Evolutionary conservation across 2,888 invertebrate species (phyloP).

Genomic region (Lycophotia porphyrea): DNA sequence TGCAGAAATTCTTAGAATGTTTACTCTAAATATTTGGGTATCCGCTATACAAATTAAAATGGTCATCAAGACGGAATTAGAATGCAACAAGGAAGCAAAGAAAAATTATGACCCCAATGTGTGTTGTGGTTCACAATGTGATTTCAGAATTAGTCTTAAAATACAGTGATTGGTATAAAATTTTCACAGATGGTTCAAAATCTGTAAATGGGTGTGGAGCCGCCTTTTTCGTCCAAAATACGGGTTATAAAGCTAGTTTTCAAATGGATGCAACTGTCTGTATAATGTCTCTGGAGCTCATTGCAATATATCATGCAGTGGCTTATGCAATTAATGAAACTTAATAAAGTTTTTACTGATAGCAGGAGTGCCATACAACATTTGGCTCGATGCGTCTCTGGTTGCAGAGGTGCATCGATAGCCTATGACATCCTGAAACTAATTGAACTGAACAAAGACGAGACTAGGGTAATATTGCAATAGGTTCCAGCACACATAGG

Average conservation of each 20-base stretch:
- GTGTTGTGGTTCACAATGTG: no score
- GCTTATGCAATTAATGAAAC: not conserved
- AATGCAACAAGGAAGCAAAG: no score
- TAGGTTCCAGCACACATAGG: no score
- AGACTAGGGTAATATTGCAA: no score
- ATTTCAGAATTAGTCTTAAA: no score
- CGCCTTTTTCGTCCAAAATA: conserved; percentile 4
- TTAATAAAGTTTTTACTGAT: not conserved
- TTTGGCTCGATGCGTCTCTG: not conserved
- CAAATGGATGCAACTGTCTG: not conserved
- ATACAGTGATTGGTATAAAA: conserved; percentile 18
- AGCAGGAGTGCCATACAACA: not conserved
- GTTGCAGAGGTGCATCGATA: not conserved
- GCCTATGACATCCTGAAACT: no score
- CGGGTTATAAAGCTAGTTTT: not conserved
- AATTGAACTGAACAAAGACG: no score
- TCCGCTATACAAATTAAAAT: no score
- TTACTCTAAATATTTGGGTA: no score
- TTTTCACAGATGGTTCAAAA: conserved; percentile 27
- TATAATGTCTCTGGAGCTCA: not conserved
- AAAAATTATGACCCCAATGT: no score
- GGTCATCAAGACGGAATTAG: no score
- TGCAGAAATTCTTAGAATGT: no score
- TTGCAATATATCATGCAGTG: not conserved
- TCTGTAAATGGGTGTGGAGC: not conserved